A percentile compares a stretch with the other conserved stretches of the same genome.
Conservation (phyloP, 2,888 invertebrate species). For the Phortica okadai region DNA sequence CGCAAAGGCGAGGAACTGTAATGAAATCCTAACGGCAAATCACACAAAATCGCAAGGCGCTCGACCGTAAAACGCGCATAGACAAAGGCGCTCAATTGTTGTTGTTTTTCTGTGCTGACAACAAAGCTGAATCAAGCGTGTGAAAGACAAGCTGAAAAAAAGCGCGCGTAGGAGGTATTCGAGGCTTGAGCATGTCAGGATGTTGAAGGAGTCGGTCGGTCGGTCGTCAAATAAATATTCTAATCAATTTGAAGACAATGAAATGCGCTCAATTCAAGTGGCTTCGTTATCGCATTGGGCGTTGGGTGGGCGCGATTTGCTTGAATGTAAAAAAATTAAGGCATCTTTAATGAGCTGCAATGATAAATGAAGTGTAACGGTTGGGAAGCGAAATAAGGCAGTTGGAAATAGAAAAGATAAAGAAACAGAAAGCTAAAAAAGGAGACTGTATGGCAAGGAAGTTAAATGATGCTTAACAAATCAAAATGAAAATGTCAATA, state of each 20-base stretch:
- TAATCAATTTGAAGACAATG: slow-evolving; percentile 59
- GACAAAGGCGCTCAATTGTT: slow-evolving; percentile 45
- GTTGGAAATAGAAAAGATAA: background rate
- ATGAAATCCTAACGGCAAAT: background rate
- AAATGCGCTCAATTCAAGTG: slow-evolving; percentile 33
- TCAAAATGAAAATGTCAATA: too few species aligned
- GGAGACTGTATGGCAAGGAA: too few species aligned
- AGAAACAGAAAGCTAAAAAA: background rate
- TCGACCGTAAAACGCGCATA: slow-evolving; percentile 18
- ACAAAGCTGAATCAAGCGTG: too few species aligned
- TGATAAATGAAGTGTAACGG: slow-evolving; percentile 43
- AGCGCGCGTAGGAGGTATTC: background rate
- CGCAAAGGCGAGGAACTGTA: too few species aligned
- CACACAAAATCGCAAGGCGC: background rate
- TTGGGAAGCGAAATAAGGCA: slow-evolving; percentile 38
- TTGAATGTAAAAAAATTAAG: background rate
- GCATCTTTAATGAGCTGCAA: slow-evolving; percentile 35
- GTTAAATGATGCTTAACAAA: too few species aligned
- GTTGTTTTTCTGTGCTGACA: slow-evolving; percentile 30
- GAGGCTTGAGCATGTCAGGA: slow-evolving; percentile 12
- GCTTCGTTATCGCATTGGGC: background rate
- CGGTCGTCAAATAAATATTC: slow-evolving; percentile 37
- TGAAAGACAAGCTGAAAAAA: too few species aligned
- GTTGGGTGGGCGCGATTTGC: background rate
- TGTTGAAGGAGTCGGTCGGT: too few species aligned